Evolutionary conservation across 2,113 vertebrate species (phyloP).

Genomic region (Ailurus styani): DNA sequence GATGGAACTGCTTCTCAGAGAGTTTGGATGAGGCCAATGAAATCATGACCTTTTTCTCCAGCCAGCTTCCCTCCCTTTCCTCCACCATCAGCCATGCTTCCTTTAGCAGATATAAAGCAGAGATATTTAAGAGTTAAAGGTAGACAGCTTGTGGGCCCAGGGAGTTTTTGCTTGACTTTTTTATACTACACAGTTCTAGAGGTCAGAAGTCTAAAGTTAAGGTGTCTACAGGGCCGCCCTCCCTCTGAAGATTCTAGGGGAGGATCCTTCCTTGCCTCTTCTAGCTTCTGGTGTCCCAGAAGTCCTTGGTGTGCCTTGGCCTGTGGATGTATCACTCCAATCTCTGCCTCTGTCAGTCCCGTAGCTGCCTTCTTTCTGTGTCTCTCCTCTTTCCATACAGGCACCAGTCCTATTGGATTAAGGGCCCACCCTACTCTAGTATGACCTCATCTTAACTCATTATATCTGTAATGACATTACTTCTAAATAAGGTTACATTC

Average conservation of each 20-base stretch:
- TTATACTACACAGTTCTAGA: not conserved
- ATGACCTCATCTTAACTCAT: not conserved
- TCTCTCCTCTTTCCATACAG: not conserved
- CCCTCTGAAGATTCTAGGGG: not conserved
- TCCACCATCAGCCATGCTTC: not conserved
- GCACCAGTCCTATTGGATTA: not conserved
- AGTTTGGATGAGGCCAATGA: not conserved
- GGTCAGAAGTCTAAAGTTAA: not conserved
- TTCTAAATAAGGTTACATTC: not conserved
- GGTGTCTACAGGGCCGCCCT: not conserved
- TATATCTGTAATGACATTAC: not conserved
- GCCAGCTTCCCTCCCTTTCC: not conserved
- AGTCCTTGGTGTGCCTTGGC: not conserved
- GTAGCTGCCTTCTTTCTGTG: not conserved
- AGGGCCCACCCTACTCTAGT: not conserved
- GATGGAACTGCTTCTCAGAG: not conserved
- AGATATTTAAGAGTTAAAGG: not conserved
- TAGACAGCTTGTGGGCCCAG: no score
- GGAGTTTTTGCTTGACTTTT: not conserved
- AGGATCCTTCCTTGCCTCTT: not conserved
- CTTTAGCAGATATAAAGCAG: not conserved
- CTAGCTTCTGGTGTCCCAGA: not conserved
- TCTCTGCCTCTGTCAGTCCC: not conserved
- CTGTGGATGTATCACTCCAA: not conserved
- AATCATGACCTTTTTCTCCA: not conserved